These are phyloP conservation scores for Leptopterna dolabrata DNA, from an alignment of 2,888 invertebrate species.

Conservation along the genomic window DNA sequence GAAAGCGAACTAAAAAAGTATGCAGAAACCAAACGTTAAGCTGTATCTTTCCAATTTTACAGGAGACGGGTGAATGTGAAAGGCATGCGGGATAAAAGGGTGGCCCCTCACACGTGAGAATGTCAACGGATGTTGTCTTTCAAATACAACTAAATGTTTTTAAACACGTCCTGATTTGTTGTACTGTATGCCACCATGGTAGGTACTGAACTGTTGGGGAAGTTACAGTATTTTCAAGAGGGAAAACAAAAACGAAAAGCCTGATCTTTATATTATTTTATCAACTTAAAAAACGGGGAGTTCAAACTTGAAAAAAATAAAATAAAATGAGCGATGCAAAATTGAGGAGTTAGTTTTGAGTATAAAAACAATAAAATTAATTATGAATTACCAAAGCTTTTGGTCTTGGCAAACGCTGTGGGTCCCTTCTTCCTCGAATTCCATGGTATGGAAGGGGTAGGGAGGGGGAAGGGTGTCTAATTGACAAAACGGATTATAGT, in stretches of 20 bases:
- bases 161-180: conserved; percentile 1
- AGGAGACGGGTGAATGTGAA: neutral
- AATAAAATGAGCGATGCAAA: conserved; percentile 31
- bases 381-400: neutral
- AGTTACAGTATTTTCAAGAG: neutral
- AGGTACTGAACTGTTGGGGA: neutral
- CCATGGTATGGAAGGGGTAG: neutral
- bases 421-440: conserved; percentile 12
- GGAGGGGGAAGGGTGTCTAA: neutral
- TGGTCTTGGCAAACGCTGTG: conserved; percentile 25
- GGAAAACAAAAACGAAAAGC: neutral
- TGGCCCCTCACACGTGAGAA: neutral
- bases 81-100: conserved; percentile 19
- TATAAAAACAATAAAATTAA: neutral
- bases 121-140: neutral
- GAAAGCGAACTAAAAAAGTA: neutral
- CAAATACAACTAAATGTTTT: neutral
- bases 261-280: neutral
- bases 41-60: neutral
- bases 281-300: neutral
- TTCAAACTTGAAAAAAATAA: neutral
- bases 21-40: neutral
- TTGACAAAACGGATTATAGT: neutral
- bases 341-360: conserved; percentile 1
- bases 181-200: conserved; percentile 49